Evolutionary conservation across 2,797 vertebrate species (phyloP), one percentile per base, ranked within the genome.

Genomic region (Phylloscopus collybita): DNA sequence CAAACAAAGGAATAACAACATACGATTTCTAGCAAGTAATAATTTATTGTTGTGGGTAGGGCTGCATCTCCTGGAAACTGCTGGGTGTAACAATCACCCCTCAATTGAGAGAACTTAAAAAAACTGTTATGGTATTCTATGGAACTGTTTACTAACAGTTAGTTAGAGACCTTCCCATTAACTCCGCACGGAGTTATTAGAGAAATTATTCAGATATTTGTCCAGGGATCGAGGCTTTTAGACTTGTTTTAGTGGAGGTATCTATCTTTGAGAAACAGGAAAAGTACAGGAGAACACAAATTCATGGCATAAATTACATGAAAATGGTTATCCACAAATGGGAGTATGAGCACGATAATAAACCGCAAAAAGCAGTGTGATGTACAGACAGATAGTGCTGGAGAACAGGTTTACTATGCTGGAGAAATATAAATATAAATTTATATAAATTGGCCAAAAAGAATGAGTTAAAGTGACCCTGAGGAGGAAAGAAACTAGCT

Each of bases 351-450:
- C 15, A 25, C 51, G 9, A 22, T 6, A 57, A 73, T 5, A 65
- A 81, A 56, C 3, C 67, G 85, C 59, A 62, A 83, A 40, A 70
- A 73, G 15, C 16, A 82, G 26, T 1, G 3, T 34, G 7, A 13
- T 72, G 7, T 15, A 40, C 16, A 51, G 29, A 51, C 9, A 74
- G 25, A 30, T 1, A 27, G 47, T 26, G n/a, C 12, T 54, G 51
- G 60, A 8, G 27, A 85, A 44, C 12, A 36, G 5, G 10, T 44
- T 84, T 0, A 0, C 25, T 89, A 6, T 4, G 4, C 18, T 69
- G 47, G 16, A 90, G 36, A 80, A 14, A 40, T 40, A 40, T 40
- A 40, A 40, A 40, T 40, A 14, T 40, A 40, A 14, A 40, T 40
- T 40, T 40, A 40, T 40, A 67, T 30, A 88, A 47, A 56, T 0